Conservation (phyloP, 2,113 vertebrate genomes). For the Sminthopsis crassicaudata region DNA sequence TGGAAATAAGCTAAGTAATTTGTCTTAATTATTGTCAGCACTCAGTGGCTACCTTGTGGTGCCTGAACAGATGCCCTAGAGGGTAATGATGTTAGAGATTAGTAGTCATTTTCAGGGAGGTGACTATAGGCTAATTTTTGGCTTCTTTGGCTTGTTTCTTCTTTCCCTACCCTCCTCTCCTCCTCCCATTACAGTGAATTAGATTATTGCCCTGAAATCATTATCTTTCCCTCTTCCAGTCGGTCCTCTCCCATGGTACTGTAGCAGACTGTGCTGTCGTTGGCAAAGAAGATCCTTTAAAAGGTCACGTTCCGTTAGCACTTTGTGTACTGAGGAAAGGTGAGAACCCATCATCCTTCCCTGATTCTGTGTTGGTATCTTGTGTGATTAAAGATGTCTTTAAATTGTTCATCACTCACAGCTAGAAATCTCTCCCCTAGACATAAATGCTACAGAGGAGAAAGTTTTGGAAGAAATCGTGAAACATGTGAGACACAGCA, state of each 20-base stretch:
- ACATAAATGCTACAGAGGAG: slow-evolving; percentile 79
- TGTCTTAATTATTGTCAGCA: slow-evolving; percentile 50
- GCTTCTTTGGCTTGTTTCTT: background rate
- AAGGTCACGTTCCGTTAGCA: slow-evolving; percentile 94
- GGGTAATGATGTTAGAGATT: background rate
- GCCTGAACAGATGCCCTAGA: background rate
- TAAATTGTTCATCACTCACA: background rate
- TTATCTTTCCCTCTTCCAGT: slow-evolving; percentile 80
- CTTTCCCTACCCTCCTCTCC: background rate
- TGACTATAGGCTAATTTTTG: background rate
- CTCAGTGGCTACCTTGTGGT: background rate
- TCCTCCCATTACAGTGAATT: background rate
- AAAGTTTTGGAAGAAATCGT: slow-evolving; percentile 88
- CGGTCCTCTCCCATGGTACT: slow-evolving; percentile 87
- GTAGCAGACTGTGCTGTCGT: slow-evolving; percentile 97
- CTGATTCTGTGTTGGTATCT: background rate
- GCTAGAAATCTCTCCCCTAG: slow-evolving; percentile 79
- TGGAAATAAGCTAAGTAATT: slow-evolving; percentile 36
- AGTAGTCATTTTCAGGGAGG: background rate
- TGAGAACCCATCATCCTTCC: slow-evolving; percentile 77
- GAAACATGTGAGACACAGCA: slow-evolving; percentile 87
- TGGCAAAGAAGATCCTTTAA: slow-evolving; percentile 92
- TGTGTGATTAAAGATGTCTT: background rate
- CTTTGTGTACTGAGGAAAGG: slow-evolving; percentile 93
- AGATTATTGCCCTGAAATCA: background rate